These are phyloP conservation scores for Mus spretus DNA, from an alignment of 2,797 vertebrate genomes.

Conservation along the genomic window DNA sequence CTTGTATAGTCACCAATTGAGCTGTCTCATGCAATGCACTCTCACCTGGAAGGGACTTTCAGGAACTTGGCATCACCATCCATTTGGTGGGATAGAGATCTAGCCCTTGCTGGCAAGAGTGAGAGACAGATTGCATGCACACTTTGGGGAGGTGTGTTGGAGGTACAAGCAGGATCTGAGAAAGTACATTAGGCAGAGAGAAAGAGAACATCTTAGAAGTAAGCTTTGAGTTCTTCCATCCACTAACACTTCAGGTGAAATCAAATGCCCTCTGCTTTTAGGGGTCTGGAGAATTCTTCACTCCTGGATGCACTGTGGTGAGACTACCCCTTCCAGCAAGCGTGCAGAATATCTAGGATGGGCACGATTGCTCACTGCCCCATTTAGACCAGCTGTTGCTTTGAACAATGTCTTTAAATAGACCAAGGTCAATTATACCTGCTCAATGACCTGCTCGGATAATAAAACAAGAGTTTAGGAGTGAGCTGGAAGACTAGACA, in stretches of 20 bases:
- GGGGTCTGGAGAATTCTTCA: conserved; percentile 26
- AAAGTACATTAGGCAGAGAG: conserved; percentile 24
- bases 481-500: not conserved
- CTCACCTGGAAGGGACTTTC: not conserved
- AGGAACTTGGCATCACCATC: conserved; percentile 1
- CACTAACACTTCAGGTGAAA: conserved; percentile 24
- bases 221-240: conserved; percentile 29
- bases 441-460: conserved; percentile 68
- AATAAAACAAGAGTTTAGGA: conserved; percentile 61
- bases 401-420: conserved; percentile 67
- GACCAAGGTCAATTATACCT: conserved; percentile 73
- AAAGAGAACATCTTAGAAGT: conserved; percentile 21
- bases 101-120: conserved; percentile 38
- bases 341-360: not conserved
- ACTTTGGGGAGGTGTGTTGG: not conserved
- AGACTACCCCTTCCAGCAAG: conserved; percentile 49
- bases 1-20: not conserved
- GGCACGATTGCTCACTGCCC: not conserved
- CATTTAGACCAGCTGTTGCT: conserved; percentile 39
- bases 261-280: conserved; percentile 48
- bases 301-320: not conserved
- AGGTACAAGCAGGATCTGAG: conserved; percentile 33
- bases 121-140: conserved; percentile 7
- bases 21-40: not conserved
- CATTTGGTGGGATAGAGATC: conserved; percentile 48